Evolutionary conservation across 2,888 invertebrate genomes (phyloP), one percentile per base, ranked within the genome.

Genomic region (Oxyteleia sp.): DNA sequence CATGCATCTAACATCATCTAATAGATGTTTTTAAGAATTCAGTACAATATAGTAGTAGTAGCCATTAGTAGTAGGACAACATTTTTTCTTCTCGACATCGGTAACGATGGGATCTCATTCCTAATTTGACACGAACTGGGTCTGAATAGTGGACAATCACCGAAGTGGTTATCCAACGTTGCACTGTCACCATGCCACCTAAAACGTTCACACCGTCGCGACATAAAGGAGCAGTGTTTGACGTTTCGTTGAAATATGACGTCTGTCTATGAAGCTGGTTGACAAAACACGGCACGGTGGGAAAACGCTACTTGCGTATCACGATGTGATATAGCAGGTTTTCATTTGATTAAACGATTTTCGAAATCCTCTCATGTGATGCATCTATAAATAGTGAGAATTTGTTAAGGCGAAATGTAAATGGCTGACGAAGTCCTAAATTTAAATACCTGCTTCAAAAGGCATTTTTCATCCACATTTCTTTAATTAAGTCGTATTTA

Each of bases 201-300:
- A 23, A 61, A 23, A n/a, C 18, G 13, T 57, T 69, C 69, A 23
- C 57, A 47, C 29, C 45, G 16, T 26, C 7, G 29, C 38, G 8
- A 5, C 8, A n/a, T 18, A 29, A 64, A 16, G 47, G 18, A 35
- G 23, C 45, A 26, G 8, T 59, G 59, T 68, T 66, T 68, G 76
- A 76, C 76, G 11, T 51, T 29, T 23, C 20, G 13, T 43, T 76
- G 76, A 76, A 66, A 76, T 61, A 76, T 76, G 68, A 76, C 11
- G 4, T 23, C 32, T 18, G 23, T 26, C n/a, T 35, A 23, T 45
- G 20, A 13, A 43, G 13, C 13, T 23, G 66, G 76, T 59, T 76
- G 68, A 68, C 68, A 68, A 76, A 68, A 76, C 45, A 45, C n/a
- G 13, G 55, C 47, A 20, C 13, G 51, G 76, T 76, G 76, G 35